Evolutionary conservation across 2,797 vertebrate species (phyloP).

Genomic region (Bradypodion pumilum): DNA sequence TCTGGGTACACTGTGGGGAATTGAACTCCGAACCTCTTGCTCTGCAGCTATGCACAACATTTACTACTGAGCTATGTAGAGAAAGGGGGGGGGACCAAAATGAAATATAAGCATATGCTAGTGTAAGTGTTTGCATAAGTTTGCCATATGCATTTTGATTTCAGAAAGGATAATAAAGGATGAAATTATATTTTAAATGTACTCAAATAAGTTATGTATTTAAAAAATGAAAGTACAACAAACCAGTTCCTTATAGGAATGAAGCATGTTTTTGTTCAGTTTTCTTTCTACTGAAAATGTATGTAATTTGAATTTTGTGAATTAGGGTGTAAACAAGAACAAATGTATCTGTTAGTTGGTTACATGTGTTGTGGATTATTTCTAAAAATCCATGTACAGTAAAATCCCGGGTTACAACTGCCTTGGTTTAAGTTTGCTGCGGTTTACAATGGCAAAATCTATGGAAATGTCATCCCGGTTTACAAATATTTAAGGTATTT

Average conservation of each 20-base stretch:
- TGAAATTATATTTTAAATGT: background rate
- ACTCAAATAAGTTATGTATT: constrained; percentile 12
- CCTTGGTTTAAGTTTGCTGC: no score
- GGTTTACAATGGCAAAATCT: no score
- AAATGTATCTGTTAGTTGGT: no score
- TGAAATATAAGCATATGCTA: constrained; percentile 14
- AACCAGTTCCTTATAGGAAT: background rate
- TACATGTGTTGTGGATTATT: background rate
- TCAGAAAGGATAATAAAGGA: background rate
- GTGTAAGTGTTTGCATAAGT: constrained; percentile 21
- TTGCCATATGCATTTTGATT: constrained; percentile 22
- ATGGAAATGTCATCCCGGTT: no score
- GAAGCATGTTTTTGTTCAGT: background rate
- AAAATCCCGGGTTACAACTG: no score
- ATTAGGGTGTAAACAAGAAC: background rate
- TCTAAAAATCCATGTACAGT: background rate
- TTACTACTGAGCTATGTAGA: no score
- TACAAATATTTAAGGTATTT: no score
- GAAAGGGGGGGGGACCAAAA: background rate
- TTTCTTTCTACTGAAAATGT: background rate
- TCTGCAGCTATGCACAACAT: no score
- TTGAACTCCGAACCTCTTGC: no score
- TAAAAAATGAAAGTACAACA: constrained; percentile 15
- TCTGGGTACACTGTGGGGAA: no score
- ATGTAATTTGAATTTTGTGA: background rate